Evolutionary conservation across 2,797 vertebrate genomes (phyloP), one percentile per base, ranked within the genome.

Genomic region (Neomorphus geoffroyi): DNA sequence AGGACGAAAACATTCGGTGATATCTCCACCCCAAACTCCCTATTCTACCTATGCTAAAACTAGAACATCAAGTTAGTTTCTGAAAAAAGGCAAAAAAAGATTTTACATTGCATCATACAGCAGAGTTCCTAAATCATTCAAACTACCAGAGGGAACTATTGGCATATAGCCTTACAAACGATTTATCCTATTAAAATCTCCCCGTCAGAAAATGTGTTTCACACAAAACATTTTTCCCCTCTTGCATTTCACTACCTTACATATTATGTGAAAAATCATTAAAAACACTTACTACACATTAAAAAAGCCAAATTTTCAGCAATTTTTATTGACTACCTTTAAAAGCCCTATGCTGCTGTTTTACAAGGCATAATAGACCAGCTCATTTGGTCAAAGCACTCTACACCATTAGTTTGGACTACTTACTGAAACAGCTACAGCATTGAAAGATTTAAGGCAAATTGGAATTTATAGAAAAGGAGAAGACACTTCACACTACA

Each of bases 371-470:
- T 98, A 98, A 97, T 96, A 97, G 98, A 98, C 98, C 98, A 98
- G 98, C 97, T 98, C 97, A 98, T 98, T 98, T 98, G 98, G 98
- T 98, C 97, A 97, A 98, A 98, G 96, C 98, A 94, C 98, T 98
- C 98, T 98, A 98, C 97, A 97, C 98, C 98, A 97, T 98, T 98
- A 98, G 96, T 98, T 98, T 98, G 98, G 97, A 97, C 98, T 98
- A 98, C 97, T 98, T 98, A 98, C 98, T 98, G 98, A 98, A 98
- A 98, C 98, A 99, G 98, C 98, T 98, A 98, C 97, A 98, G 98
- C 98, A 98, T 98, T 96, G 98, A 98, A 99, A 98, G 98, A 98
- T 98, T 98, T 99, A 99, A 99, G 99, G 99, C 99, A 99, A 98
- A 98, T 98, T 98, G 98, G 98, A 98, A 98, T 98, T 98, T 69